These are phyloP conservation scores for Temnothorax curvispinosus DNA, from an alignment of 1,140 invertebrate species.

Conservation along the genomic window DNA sequence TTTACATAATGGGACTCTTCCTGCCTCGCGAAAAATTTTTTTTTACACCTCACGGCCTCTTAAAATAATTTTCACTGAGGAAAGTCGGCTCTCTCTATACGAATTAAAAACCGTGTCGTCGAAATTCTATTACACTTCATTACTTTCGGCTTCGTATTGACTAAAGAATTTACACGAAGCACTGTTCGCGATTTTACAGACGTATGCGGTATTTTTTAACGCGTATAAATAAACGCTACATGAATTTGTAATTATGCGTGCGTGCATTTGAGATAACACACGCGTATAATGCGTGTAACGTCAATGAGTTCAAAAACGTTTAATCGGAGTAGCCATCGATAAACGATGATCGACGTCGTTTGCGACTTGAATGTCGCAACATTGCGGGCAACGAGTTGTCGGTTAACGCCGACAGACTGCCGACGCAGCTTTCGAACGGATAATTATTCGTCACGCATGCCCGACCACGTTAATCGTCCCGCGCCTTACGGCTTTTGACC, in stretches of 20 bases:
- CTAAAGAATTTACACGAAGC: not conserved
- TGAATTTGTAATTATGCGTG: conserved; percentile 71
- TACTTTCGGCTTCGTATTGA: not conserved
- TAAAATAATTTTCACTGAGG: not conserved
- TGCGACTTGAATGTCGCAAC: conserved; percentile 68
- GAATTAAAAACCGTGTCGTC: not conserved
- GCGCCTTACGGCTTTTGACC: conserved; percentile 62
- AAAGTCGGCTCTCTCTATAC: not conserved
- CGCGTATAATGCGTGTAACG: conserved; percentile 52
- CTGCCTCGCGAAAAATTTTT: not conserved
- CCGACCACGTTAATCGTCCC: conserved; percentile 76
- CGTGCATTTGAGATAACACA: conserved; percentile 28
- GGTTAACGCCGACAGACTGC: conserved; percentile 34
- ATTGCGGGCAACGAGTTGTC: not conserved
- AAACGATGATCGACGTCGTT: conserved; percentile 62
- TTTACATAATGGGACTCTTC: not conserved
- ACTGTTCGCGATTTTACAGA: not conserved
- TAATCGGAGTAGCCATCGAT: conserved; percentile 62
- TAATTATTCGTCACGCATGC: conserved; percentile 78
- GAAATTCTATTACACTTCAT: not conserved
- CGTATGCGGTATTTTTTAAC: not conserved
- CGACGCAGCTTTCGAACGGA: conserved; percentile 67
- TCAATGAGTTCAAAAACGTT: conserved; percentile 26
- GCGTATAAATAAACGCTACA: not conserved
- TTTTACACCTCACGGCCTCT: not conserved